Evolutionary conservation across 2,113 vertebrate genomes (phyloP).

Genomic region (Donacobius atricapilla): DNA sequence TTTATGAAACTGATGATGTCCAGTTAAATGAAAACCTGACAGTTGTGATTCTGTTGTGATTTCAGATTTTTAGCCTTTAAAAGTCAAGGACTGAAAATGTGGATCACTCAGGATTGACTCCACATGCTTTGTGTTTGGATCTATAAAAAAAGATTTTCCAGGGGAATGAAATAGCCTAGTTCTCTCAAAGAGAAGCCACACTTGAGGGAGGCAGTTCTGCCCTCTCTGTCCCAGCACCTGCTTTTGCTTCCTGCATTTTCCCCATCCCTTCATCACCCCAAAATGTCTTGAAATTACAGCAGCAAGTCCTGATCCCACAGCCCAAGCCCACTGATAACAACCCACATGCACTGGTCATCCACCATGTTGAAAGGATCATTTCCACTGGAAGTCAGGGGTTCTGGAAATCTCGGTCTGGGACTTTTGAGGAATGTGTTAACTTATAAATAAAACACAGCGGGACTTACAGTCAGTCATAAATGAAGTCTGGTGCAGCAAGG

Average conservation of each 20-base stretch:
- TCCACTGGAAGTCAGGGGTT: neutral
- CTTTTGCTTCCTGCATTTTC: neutral
- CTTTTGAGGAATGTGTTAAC: neutral
- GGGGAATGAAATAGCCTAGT: rapidly evolving
- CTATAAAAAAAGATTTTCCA: neutral
- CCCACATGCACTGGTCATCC: rapidly evolving
- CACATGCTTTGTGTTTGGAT: neutral
- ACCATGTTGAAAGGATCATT: neutral
- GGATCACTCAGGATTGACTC: neutral
- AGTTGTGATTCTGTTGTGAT: neutral
- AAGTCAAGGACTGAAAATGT: neutral
- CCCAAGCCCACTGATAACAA: neutral
- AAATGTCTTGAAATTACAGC: neutral
- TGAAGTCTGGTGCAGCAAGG: neutral
- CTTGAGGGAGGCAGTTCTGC: neutral
- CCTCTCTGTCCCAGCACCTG: neutral
- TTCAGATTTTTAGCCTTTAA: neutral
- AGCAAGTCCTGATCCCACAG: neutral
- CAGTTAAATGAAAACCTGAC: neutral
- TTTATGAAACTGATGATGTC: neutral
- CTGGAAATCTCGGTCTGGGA: neutral
- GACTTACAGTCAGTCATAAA: neutral
- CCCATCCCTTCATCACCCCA: neutral
- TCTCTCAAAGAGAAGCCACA: neutral
- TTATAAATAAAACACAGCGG: neutral